phyloP scores from a whole-genome alignment of 2,888 invertebrate genomes.

The Caenorhabditis virilis region DNA sequence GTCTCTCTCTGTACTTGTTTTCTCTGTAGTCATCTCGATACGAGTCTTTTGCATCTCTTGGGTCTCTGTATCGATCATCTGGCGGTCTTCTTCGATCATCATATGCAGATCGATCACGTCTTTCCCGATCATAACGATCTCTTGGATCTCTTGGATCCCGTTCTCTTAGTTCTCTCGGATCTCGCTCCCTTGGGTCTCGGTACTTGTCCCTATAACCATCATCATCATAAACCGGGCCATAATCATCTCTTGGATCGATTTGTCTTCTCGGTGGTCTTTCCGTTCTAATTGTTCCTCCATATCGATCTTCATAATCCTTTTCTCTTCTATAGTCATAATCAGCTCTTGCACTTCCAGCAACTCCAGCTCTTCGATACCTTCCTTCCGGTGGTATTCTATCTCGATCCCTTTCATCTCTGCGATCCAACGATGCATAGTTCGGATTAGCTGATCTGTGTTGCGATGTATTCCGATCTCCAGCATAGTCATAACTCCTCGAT shows the following conservation, averaged over 20 bases:
- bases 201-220: constrained; percentile 13
- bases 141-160: no score
- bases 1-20: background rate
- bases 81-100: constrained; percentile 12
- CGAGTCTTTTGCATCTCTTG: constrained; percentile 2
- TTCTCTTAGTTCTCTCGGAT: no score
- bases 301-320: constrained; percentile 9
- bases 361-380: constrained; percentile 9
- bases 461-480: constrained; percentile 42
- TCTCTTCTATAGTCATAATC: constrained; percentile 27
- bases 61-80: constrained; percentile 6
- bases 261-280: constrained; percentile 1
- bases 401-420: constrained; percentile 41
- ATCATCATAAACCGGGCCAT: constrained; percentile 7
- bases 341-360: constrained; percentile 4
- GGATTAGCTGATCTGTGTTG: constrained; percentile 14
- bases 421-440: constrained; percentile 58
- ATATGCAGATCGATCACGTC: constrained; percentile 8
- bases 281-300: constrained; percentile 6
- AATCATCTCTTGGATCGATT: constrained; percentile 6
- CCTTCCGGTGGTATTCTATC: constrained; percentile 12
- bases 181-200: constrained; percentile 8
- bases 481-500: constrained; percentile 65
- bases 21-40: constrained; percentile 11
- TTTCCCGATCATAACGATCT: constrained; percentile 15